These are phyloP conservation scores for Polydrusus tereticollis DNA, from an alignment of 2,888 invertebrate genomes.

Conservation along the genomic window DNA sequence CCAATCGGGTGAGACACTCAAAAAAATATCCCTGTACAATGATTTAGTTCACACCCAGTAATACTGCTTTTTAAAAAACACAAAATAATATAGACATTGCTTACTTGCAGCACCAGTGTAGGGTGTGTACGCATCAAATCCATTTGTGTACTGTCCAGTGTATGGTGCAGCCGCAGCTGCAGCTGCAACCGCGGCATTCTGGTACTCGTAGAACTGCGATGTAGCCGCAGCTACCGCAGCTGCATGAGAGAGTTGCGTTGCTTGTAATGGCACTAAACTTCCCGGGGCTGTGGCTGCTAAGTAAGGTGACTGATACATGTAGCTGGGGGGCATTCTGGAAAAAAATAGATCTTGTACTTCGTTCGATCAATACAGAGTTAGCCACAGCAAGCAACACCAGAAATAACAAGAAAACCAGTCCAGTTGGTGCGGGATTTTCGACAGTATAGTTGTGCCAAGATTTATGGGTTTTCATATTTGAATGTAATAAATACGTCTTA, in stretches of 20 bases:
- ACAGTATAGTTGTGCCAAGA: background rate
- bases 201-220: slow-evolving; percentile 85
- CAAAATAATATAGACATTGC: background rate
- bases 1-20: too few relatives aligned
- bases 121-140: slow-evolving; percentile 77
- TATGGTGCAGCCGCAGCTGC: slow-evolving; percentile 75
- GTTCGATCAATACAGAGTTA: background rate
- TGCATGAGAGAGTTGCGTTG: slow-evolving; percentile 79
- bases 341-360: slow-evolving; percentile 16
- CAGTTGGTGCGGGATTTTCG: slow-evolving; percentile 37
- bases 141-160: slow-evolving; percentile 81
- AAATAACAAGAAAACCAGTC: slow-evolving; percentile 55
- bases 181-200: slow-evolving; percentile 77
- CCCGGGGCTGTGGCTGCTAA: slow-evolving; percentile 75
- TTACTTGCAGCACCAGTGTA: slow-evolving; percentile 77
- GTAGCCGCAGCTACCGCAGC: slow-evolving; percentile 84
- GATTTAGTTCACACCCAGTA: too few relatives aligned
- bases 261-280: slow-evolving; percentile 77
- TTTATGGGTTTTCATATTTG: too few relatives aligned
- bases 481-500: background rate
- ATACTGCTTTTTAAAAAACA: too few relatives aligned
- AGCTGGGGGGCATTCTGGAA: slow-evolving; percentile 81
- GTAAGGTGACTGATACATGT: slow-evolving; percentile 83
- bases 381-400: slow-evolving; percentile 66
- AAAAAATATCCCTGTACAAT: too few relatives aligned